Percentiles rank a stretch among this genome's conserved stretches.
Evolutionary conservation across 2,888 invertebrate genomes (phyloP).

Genomic region (Ornithoptera priamus): DNA sequence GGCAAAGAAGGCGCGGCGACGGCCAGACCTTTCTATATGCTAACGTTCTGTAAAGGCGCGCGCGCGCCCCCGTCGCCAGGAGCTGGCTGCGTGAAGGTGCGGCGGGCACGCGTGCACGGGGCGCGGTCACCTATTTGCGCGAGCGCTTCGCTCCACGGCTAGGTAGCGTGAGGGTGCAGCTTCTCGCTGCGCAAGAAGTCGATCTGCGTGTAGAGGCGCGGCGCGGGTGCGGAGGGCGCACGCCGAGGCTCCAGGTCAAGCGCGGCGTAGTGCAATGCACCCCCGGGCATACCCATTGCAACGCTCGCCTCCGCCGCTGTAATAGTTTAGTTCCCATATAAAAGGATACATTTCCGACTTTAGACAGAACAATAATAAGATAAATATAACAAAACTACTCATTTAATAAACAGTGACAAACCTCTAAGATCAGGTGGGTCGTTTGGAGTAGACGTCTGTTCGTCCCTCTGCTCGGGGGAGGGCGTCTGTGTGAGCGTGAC

Average conservation of each 20-base stretch:
- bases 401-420: slow-evolving; percentile 29
- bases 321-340: too few relatives aligned
- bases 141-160: slow-evolving; percentile 24
- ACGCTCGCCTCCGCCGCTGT: slow-evolving; percentile 35
- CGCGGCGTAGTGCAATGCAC: slow-evolving; percentile 67
- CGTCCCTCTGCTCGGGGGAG: slow-evolving; percentile 41
- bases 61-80: not conserved
- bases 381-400: too few relatives aligned
- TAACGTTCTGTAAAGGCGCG: too few relatives aligned
- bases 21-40: too few relatives aligned
- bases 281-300: slow-evolving; percentile 28
- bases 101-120: not conserved
- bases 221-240: slow-evolving; percentile 58
- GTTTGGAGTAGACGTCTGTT: slow-evolving; percentile 25
- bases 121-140: slow-evolving; percentile 33
- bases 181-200: slow-evolving; percentile 86
- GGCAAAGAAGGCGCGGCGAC: too few relatives aligned
- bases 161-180: slow-evolving; percentile 43
- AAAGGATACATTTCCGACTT: too few relatives aligned
- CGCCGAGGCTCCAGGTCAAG: slow-evolving; percentile 67
- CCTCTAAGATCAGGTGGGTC: slow-evolving; percentile 39
- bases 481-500: slow-evolving; percentile 61
- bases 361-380: too few relatives aligned
- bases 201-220: slow-evolving; percentile 88
- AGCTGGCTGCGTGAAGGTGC: not conserved